Evolutionary conservation across 2,113 vertebrate species (phyloP).

Genomic region (Etheostoma cragini): DNA sequence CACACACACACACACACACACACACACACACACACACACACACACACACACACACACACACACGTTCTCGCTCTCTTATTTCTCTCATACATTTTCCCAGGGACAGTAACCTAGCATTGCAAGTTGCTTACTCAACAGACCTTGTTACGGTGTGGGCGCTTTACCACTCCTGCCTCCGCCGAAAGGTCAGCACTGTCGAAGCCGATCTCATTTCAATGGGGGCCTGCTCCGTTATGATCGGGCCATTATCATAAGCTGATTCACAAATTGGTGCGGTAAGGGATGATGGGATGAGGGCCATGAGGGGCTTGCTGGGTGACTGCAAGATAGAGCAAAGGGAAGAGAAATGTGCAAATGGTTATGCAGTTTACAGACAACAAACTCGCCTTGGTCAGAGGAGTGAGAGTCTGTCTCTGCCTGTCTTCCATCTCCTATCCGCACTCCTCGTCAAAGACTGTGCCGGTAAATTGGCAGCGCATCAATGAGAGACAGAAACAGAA

Average conservation of each 20-base stretch:
- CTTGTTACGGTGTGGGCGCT: conserved; percentile 77
- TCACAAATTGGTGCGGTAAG: conserved; percentile 79
- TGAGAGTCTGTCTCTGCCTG: conserved; percentile 36
- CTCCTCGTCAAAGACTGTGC: conserved; percentile 49
- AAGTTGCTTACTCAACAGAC: conserved; percentile 87
- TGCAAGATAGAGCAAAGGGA: conserved; percentile 20
- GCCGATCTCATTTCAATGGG: conserved; percentile 73
- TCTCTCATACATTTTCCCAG: conserved; percentile 23
- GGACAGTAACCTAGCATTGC: conserved; percentile 78
- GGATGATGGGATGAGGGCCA: conserved; percentile 59
- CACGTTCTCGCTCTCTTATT: background rate
- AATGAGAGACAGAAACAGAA: conserved; percentile 42
- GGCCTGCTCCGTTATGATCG: conserved; percentile 76
- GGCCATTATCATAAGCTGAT: conserved; percentile 82
- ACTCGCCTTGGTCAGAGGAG: conserved; percentile 40
- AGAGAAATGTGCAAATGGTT: conserved; percentile 30
- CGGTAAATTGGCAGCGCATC: conserved; percentile 78
- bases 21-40: conserved; percentile 2
- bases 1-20: background rate
- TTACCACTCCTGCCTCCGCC: conserved; percentile 65
- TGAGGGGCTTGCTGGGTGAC: conserved; percentile 27
- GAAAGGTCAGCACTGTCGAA: conserved; percentile 83
- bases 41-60: background rate
- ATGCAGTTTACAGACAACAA: conserved; percentile 54
- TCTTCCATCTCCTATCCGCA: conserved; percentile 41